These are phyloP conservation scores for Orussus abietinus DNA, from an alignment of 1,140 invertebrate genomes.

Conservation along the genomic window DNA sequence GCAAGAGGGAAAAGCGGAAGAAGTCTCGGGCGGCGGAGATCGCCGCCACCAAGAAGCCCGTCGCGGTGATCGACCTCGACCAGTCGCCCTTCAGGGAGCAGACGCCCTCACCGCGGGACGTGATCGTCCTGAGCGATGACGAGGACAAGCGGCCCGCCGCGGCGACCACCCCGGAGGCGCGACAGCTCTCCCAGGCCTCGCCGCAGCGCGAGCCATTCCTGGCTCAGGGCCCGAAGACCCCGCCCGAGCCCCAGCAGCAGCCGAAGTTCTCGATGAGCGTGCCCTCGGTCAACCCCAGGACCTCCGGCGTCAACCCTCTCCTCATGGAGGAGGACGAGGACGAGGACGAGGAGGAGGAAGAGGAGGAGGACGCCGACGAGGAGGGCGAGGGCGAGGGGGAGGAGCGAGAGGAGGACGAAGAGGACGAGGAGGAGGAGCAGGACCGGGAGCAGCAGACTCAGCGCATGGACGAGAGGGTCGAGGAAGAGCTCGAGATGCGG, in stretches of 20 bases:
- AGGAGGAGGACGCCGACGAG: constrained; percentile 24
- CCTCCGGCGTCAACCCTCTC: constrained; percentile 61
- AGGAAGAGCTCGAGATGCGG: constrained; percentile 48
- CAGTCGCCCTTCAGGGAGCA: constrained; percentile 78
- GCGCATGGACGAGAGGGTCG: constrained; percentile 43
- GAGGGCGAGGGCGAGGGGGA: constrained; percentile 27
- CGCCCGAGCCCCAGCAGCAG: constrained; percentile 69
- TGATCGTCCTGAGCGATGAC: constrained; percentile 78
- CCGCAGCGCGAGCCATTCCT: constrained; percentile 45
- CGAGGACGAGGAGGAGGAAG: constrained; percentile 38
- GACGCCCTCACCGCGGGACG: constrained; percentile 71
- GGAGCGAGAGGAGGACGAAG: constrained; percentile 41
- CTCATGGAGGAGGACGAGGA: constrained; percentile 55
- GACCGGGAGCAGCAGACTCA: constrained; percentile 50
- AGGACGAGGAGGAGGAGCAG: constrained; percentile 48
- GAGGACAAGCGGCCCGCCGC: constrained; percentile 63
- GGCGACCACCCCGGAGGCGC: constrained; percentile 35
- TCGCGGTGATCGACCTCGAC: constrained; percentile 81
- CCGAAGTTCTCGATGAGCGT: constrained; percentile 65
- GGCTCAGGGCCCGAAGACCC: constrained; percentile 65
- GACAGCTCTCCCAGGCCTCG: constrained; percentile 30
- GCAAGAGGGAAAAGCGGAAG: constrained; percentile 52
- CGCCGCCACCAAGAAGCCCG: constrained; percentile 61
- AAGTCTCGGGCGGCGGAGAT: constrained; percentile 54
- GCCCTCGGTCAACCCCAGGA: constrained; percentile 57